Evolutionary conservation across 1,140 invertebrate genomes (phyloP).

Genomic region (Cheumatopsyche charites): DNA sequence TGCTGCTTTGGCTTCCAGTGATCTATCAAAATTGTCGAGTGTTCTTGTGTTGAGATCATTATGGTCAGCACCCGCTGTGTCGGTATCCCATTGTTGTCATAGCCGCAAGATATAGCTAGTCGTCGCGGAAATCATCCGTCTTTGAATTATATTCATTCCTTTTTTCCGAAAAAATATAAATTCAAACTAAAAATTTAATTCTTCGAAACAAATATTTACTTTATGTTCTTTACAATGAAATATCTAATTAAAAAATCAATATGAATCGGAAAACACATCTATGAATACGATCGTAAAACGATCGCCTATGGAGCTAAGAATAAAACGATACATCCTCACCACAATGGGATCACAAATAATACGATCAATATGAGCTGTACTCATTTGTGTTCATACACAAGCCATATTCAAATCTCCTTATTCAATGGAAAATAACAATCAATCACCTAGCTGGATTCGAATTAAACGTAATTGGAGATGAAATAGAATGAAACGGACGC

Average conservation of each 20-base stretch:
- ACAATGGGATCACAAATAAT: conserved; percentile 25
- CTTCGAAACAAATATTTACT: too few species aligned
- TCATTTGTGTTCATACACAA: not conserved
- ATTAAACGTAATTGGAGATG: too few species aligned
- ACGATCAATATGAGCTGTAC: conserved; percentile 25
- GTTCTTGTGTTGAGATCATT: conserved; percentile 36
- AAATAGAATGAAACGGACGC: not conserved
- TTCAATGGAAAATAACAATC: too few species aligned
- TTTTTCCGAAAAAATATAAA: too few species aligned
- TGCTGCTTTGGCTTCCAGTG: conserved; percentile 43
- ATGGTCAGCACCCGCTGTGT: conserved; percentile 44
- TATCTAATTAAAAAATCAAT: too few species aligned
- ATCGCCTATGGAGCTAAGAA: conserved; percentile 32
- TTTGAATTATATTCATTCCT: not conserved
- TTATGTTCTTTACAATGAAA: too few species aligned
- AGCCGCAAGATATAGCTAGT: conserved; percentile 20
- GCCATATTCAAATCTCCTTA: too few species aligned
- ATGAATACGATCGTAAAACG: conserved; percentile 28
- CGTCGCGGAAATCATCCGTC: not conserved
- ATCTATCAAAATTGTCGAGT: conserved; percentile 42
- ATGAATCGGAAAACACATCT: conserved; percentile 19
- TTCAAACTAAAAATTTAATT: too few species aligned
- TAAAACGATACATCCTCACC: conserved; percentile 23
- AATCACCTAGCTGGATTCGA: too few species aligned
- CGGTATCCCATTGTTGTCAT: conserved; percentile 44